A percentile compares a stretch with the other conserved stretches of the same genome.
phyloP scores from a whole-genome alignment of 2,797 vertebrate species.

The Lates japonicus region DNA sequence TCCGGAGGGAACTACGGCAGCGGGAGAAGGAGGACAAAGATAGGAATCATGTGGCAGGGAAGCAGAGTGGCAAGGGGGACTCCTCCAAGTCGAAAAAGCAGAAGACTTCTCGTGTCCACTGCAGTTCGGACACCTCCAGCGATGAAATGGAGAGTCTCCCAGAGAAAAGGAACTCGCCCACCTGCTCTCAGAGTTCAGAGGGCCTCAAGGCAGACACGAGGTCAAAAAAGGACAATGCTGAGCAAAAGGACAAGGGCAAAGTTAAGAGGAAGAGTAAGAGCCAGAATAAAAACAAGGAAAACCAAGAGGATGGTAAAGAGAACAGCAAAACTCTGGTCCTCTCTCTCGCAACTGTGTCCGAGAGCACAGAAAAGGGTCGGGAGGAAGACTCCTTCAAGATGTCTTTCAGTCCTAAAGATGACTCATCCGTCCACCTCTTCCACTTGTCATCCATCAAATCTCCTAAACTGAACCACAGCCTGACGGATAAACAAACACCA shows the following conservation, averaged over 20 bases:
- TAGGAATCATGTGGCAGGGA: slow-evolving; percentile 88
- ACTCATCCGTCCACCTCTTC: slow-evolving; percentile 96
- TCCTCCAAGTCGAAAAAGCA: slow-evolving; percentile 94
- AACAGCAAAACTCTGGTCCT: slow-evolving; percentile 92
- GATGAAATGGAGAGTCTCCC: slow-evolving; percentile 92
- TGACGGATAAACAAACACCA: slow-evolving; percentile 94
- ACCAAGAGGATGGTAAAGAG: slow-evolving; percentile 96
- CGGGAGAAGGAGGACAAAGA: slow-evolving; percentile 92
- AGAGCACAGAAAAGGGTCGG: slow-evolving; percentile 90
- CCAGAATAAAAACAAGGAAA: slow-evolving; percentile 99
- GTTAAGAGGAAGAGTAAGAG: slow-evolving; percentile 97
- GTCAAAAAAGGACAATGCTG: slow-evolving; percentile 90
- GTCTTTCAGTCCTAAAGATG: slow-evolving; percentile 96
- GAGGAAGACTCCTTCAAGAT: slow-evolving; percentile 98
- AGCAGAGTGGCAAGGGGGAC: slow-evolving; percentile 90
- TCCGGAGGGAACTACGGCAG: slow-evolving; percentile 92
- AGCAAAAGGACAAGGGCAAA: slow-evolving; percentile 97
- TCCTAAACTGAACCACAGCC: slow-evolving; percentile 93
- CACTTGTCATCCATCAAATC: slow-evolving; percentile 95
- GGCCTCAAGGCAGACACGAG: slow-evolving; percentile 88
- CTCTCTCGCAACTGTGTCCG: slow-evolving; percentile 86
- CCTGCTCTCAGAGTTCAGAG: slow-evolving; percentile 89
- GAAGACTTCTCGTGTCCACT: slow-evolving; percentile 91
- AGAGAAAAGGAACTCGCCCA: slow-evolving; percentile 90
- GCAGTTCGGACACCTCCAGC: slow-evolving; percentile 96